phyloP scores from a whole-genome alignment of 2,113 vertebrate genomes.

The Tachycineta bicolor region DNA sequence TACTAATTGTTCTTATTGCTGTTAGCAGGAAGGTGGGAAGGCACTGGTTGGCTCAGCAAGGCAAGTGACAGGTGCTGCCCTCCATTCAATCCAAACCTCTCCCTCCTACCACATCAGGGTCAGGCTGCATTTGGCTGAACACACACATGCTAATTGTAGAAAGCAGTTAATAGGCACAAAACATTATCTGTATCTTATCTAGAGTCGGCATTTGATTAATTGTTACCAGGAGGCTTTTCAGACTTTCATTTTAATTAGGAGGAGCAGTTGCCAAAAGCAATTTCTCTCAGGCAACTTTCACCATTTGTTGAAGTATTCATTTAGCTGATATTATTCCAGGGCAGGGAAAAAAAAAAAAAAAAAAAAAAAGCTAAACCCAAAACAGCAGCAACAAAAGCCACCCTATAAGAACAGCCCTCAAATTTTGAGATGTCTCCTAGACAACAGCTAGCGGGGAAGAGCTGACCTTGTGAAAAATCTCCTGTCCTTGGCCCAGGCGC shows the following conservation, averaged over 20 bases:
- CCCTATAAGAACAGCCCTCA: background rate
- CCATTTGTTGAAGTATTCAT: background rate
- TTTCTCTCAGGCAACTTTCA: conserved; percentile 15
- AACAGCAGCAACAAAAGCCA: background rate
- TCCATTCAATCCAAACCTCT: background rate
- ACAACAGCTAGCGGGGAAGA: background rate
- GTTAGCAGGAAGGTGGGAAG: background rate
- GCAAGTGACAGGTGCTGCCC: background rate
- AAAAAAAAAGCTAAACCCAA: background rate
- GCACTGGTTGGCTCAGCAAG: background rate
- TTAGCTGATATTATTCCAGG: conserved; percentile 24
- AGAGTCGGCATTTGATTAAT: conserved; percentile 24
- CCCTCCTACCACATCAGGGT: background rate
- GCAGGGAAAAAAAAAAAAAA: background rate
- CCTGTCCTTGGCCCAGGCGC: background rate
- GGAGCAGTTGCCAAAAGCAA: conserved; percentile 24
- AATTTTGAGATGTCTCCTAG: background rate
- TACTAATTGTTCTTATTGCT: background rate
- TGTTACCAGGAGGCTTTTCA: conserved; percentile 28
- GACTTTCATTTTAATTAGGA: conserved; percentile 24
- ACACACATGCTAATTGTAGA: background rate
- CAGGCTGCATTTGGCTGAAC: background rate
- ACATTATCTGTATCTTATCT: conserved; percentile 44
- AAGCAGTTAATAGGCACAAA: conserved; percentile 18
- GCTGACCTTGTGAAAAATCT: background rate